Base-by-base conservation (phyloP, 2,113 vertebrate genomes). In the Engraulis encrasicolus region DNA sequence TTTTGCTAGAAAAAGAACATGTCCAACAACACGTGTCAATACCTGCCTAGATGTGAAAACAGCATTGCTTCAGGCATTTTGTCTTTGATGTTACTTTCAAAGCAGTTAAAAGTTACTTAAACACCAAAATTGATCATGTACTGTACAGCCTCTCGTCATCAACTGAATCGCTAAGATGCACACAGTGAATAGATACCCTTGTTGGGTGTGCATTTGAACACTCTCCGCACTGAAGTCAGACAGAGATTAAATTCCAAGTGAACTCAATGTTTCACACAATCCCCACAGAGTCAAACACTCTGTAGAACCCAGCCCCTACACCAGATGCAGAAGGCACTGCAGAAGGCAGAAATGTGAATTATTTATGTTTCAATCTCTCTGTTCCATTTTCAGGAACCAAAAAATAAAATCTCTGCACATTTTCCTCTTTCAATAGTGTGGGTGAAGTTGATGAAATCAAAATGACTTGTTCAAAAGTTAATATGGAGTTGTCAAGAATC, bases 351-450 rank as follows among this genome's bases (percentile, higher is more conserved):
- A 80, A 79, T 49, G 84, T 90, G 85, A 90, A 88, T 88, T 85
- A 91, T 91, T 89, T 78, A 89, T 87, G 40, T 83, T 85, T 79
- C 86, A 88, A 83, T 79, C 79, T 80, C 82, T 79, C 83, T 50
- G 88, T 85, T 88, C 54, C 80, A 48, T 84, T 86, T 86, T 84
- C 78, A 87, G 78, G 81, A 50, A 9, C n/a, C n/a, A 84, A 83
- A 80, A 87, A 7, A n/a, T n/a, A n/a, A n/a, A n/a, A n/a, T n/a
- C n/a, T n/a, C 61, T 84, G 82, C 20, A 74, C 66, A 79, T 89
- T 89, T 80, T 78, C 83, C 86, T 84, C 17, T 79, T 81, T 54
- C 78, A 38, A 84, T 82, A 45, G 78, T 78, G 12, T 87, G 31
- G n/a, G n/a, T n/a, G n/a, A n/a, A n/a, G n/a, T n/a, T n/a, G n/a